phyloP scores from a whole-genome alignment of 1,140 invertebrate genomes.

The Varroa destructor region DNA sequence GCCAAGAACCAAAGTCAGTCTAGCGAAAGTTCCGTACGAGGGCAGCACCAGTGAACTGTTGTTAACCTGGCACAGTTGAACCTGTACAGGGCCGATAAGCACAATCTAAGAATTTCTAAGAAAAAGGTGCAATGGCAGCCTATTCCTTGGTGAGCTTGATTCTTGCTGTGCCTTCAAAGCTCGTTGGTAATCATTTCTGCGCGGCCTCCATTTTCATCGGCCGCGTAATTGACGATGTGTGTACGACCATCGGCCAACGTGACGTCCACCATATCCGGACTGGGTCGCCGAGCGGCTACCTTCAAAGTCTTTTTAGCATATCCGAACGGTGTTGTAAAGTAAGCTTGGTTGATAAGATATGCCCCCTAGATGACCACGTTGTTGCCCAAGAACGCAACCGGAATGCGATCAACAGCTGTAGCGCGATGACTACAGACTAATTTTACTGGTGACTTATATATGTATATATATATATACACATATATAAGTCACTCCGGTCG shows the following conservation, averaged over 20 bases:
- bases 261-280: neutral
- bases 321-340: neutral
- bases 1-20: neutral
- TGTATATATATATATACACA: too few species aligned
- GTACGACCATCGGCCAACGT: slow-evolving; percentile 32
- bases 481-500: too few species aligned
- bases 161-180: neutral
- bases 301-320: slow-evolving; percentile 4
- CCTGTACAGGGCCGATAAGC: neutral
- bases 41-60: neutral
- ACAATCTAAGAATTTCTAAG: neutral
- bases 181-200: slow-evolving; percentile 31
- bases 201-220: slow-evolving; percentile 31
- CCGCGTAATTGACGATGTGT: slow-evolving; percentile 32
- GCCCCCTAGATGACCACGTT: neutral
- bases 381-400: too few species aligned
- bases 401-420: too few species aligned
- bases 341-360: neutral
- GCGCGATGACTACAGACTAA: too few species aligned
- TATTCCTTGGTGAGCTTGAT: neutral
- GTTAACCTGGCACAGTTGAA: slow-evolving; percentile 3
- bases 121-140: neutral
- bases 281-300: slow-evolving; percentile 3
- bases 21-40: slow-evolving; percentile 24
- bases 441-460: too few species aligned